Conservation (phyloP, 1,140 invertebrate genomes). For the Proctacanthus coquilletti region DNA sequence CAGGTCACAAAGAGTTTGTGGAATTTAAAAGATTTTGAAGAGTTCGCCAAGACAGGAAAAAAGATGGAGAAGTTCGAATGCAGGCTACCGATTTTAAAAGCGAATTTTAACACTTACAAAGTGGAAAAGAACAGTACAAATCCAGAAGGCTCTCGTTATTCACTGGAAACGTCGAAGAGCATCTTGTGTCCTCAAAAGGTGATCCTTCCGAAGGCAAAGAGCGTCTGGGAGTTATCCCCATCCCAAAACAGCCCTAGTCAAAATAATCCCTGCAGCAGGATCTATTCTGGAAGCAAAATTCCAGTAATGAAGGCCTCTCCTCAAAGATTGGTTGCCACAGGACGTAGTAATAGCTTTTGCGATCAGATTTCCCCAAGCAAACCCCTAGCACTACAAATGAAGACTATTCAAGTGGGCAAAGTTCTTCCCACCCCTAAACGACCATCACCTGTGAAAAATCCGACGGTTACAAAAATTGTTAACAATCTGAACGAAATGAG, state of each 20-base stretch:
- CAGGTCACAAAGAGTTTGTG: slow-evolving; percentile 36
- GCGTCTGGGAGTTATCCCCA: slow-evolving; percentile 37
- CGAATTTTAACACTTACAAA: no score
- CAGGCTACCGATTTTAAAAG: background rate
- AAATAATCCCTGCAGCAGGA: no score
- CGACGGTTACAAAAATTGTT: background rate
- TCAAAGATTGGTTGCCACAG: slow-evolving; percentile 9
- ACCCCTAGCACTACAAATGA: no score
- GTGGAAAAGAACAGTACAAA: no score
- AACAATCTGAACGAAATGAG: slow-evolving; percentile 1
- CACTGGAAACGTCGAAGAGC: no score
- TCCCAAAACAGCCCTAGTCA: slow-evolving; percentile 7
- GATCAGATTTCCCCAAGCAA: background rate
- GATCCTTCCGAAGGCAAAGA: no score
- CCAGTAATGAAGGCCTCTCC: slow-evolving; percentile 21
- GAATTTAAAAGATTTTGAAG: slow-evolving; percentile 37
- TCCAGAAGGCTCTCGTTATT: no score
- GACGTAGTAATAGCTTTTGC: slow-evolving; percentile 15
- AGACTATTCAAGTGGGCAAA: no score
- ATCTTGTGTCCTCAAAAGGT: no score
- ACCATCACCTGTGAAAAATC: slow-evolving; percentile 1
- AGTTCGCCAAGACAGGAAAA: slow-evolving; percentile 5
- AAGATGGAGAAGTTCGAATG: background rate
- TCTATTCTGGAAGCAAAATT: slow-evolving; percentile 33
- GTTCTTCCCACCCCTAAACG: no score